These are phyloP conservation scores for Porites cylindrica DNA, from an alignment of 92 coral and sea anemone species.

Conservation along the genomic window DNA sequence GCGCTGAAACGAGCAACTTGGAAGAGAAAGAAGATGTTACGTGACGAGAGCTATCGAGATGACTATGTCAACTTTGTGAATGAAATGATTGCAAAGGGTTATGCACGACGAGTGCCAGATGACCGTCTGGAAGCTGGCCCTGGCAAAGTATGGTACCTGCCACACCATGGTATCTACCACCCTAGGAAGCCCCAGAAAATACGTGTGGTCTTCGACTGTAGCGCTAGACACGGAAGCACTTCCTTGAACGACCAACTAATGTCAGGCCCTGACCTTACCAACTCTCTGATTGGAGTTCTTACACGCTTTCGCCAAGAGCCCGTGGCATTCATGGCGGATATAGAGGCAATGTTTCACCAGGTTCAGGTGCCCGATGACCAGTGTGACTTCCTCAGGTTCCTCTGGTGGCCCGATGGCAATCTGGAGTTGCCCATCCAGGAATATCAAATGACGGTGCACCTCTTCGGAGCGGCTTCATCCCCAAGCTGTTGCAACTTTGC, in stretches of 20 bases:
- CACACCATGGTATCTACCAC: constrained; percentile 73
- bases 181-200: constrained; percentile 64
- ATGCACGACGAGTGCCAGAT: too few relatives aligned
- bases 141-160: constrained; percentile 60
- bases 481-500: too few relatives aligned
- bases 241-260: constrained; percentile 66
- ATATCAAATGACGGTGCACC: constrained; percentile 66
- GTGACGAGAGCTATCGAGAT: too few relatives aligned
- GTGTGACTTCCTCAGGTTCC: constrained; percentile 46
- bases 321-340: constrained; percentile 67
- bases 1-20: too few relatives aligned
- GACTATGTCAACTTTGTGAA: too few relatives aligned
- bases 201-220: constrained; percentile 67
- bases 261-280: constrained; percentile 68
- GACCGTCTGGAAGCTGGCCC: constrained; percentile 6
- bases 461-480: constrained; percentile 24
- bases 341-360: constrained; percentile 66
- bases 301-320: constrained; percentile 60
- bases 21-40: too few relatives aligned
- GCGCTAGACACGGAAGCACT: constrained; percentile 52
- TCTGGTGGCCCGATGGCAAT: constrained; percentile 67
- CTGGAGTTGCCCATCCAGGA: constrained; percentile 24
- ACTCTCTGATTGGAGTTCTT: constrained; percentile 54
- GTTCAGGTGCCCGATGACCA: constrained; percentile 50
- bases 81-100: too few relatives aligned